Conservation (phyloP, 2,797 vertebrate species). For the Chrosomus eos region DNA sequence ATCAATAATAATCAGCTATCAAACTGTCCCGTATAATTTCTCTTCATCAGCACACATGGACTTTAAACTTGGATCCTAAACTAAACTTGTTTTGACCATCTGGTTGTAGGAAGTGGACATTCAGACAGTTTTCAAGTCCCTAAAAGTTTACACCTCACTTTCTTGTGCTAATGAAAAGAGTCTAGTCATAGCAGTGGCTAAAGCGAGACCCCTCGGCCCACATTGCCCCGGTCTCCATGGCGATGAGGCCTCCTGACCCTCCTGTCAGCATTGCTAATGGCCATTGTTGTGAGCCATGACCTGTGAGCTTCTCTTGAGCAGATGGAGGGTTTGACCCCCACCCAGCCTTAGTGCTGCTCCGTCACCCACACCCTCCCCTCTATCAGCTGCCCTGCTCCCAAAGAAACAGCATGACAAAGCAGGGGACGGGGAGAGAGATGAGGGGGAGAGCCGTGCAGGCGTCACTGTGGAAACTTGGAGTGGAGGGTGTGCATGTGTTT, state of each 20-base stretch:
- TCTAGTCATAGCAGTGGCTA: conserved; percentile 29
- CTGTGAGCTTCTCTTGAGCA: conserved; percentile 64
- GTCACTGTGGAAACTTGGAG: conserved; percentile 60
- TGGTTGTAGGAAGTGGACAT: not conserved
- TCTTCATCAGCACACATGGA: conserved; percentile 18
- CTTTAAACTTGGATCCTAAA: conserved; percentile 1
- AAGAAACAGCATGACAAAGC: conserved; percentile 64
- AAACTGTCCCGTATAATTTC: not conserved
- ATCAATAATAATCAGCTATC: not conserved
- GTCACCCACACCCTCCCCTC: conserved; percentile 53
- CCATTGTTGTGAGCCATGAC: conserved; percentile 64
- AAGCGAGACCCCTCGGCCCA: conserved; percentile 36
- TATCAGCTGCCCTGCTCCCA: conserved; percentile 63
- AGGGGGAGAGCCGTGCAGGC: conserved; percentile 41
- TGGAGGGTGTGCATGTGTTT: conserved; percentile 47
- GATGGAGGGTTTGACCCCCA: conserved; percentile 65
- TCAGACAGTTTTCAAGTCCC: not conserved
- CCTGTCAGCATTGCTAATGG: conserved; percentile 67
- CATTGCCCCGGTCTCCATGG: conserved; percentile 51
- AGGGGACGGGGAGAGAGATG: conserved; percentile 20
- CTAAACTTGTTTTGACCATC: conserved; percentile 20
- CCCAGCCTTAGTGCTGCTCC: conserved; percentile 58
- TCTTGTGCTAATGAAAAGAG: conserved; percentile 41
- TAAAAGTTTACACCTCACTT: conserved; percentile 42
- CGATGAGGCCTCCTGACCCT: conserved; percentile 55